Evolutionary conservation across 2,797 vertebrate genomes (phyloP), one percentile per base, ranked within the genome.

Genomic region (Tadarida brasiliensis): DNA sequence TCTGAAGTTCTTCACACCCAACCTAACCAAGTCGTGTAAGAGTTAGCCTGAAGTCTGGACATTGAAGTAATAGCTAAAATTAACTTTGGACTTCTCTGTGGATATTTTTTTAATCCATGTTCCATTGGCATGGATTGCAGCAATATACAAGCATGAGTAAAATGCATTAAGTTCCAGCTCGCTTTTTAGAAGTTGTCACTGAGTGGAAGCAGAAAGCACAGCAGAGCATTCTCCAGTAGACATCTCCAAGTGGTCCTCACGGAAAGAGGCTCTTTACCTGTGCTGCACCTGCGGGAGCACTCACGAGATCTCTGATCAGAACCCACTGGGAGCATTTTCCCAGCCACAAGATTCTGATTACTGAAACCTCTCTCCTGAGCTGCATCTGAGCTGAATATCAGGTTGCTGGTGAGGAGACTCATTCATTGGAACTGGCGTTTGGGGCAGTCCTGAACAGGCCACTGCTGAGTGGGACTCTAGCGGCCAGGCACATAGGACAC

Each of bases 71-170:
- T 74, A 70, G 95, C 92, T 97, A 96, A 97, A 97, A 96, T 96
- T 96, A 97, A 97, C 87, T 91, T 94, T 97, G 96, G 95, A 95
- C 88, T 89, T 97, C 88, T 91, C 97, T 96, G 86, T 84, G 91
- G 94, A 74, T 44, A 44, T 96, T 97, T 96, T 91, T 96, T 74
- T 56, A 97, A 96, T 97, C 95, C 95, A 84, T 96, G 95, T 97
- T 97, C 95, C 96, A 92, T 90, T 96, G 97, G 96, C 96, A 84
- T 3, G 1, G 82, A 7, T 74, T 71, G 9, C 78, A 93, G 81
- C 76, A 85, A 44, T 81, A 91, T 87, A 49, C 19, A 61, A 74
- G 67, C 80, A 30, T 90, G 97, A 95, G 86, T 87, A 93, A 77
- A 86, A 91, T 61, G 51, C 30, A 57, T 56, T 74, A 70, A n/a